These are phyloP conservation scores for Lepidocyrtinus sp. DNA, from an alignment of 2,888 invertebrate species.

Conservation along the genomic window DNA sequence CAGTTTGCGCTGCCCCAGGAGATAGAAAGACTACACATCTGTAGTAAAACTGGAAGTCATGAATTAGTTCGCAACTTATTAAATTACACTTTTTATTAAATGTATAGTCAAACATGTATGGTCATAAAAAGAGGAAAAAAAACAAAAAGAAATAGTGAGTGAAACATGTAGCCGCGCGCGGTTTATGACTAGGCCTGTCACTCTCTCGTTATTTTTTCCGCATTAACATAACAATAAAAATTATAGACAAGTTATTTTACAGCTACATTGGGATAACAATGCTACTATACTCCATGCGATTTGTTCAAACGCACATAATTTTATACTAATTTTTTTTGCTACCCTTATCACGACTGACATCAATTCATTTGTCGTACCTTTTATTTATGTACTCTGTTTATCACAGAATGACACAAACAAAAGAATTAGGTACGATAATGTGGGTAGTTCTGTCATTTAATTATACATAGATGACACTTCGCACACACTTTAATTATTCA, in stretches of 20 bases:
- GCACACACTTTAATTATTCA: conserved; percentile 8
- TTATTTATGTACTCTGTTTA: conserved; percentile 13
- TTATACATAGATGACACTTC: conserved; percentile 16
- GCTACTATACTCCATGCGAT: too few relatives aligned
- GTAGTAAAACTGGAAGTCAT: conserved; percentile 61
- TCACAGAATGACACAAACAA: conserved; percentile 15
- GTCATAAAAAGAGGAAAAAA: neutral
- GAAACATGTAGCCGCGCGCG: conserved; percentile 2
- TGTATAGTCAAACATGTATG: neutral
- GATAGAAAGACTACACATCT: too few relatives aligned
- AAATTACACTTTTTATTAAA: conserved; percentile 5
- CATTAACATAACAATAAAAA: conserved; percentile 18
- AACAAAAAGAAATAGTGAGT: neutral
- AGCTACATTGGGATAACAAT: neutral
- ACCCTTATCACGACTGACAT: conserved; percentile 5
- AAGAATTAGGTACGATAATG: neutral
- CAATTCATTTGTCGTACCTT: conserved; percentile 13
- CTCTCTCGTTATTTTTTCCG: conserved; percentile 15
- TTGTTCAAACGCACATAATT: neutral
- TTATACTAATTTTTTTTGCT: neutral
- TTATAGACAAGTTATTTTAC: conserved; percentile 18
- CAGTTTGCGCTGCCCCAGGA: too few relatives aligned
- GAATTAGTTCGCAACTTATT: conserved; percentile 36
- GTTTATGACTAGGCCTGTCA: conserved; percentile 6
- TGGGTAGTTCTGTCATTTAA: conserved; percentile 15